Evolutionary conservation across 2,888 invertebrate species (phyloP).

Genomic region (Drosophila meridionalis): DNA sequence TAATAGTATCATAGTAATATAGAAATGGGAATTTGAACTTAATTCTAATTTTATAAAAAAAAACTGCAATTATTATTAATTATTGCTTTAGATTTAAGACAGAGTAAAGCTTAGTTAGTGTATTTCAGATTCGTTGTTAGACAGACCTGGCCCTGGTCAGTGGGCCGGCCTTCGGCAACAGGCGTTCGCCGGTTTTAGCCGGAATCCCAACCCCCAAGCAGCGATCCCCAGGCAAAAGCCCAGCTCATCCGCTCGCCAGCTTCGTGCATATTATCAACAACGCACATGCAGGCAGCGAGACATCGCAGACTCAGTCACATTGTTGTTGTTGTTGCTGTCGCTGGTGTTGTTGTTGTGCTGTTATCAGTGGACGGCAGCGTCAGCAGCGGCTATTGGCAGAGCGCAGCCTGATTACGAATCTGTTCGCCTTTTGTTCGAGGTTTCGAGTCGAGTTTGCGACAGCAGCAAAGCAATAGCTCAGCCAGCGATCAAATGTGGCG

Average conservation of each 20-base stretch:
- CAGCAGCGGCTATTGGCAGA: slow-evolving; percentile 38
- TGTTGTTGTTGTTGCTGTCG: slow-evolving; percentile 1
- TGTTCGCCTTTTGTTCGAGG: slow-evolving; percentile 73
- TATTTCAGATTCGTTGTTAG: slow-evolving; percentile 17
- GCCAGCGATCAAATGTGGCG: slow-evolving; percentile 66
- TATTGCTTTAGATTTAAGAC: background rate
- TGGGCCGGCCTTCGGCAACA: slow-evolving; percentile 56
- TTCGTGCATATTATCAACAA: slow-evolving; percentile 32
- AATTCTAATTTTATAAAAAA: too few species aligned
- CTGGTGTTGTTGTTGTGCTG: slow-evolving; percentile 8
- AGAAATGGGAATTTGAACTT: too few species aligned
- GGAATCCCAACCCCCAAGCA: slow-evolving; percentile 38
- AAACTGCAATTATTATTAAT: too few species aligned
- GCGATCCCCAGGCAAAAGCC: background rate
- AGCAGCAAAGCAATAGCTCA: slow-evolving; percentile 50
- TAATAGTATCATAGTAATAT: too few species aligned
- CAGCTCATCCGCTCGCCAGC: slow-evolving; percentile 5
- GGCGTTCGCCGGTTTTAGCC: slow-evolving; percentile 63
- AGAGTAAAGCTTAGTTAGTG: slow-evolving; percentile 11
- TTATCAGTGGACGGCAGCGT: slow-evolving; percentile 54
- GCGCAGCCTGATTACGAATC: slow-evolving; percentile 60
- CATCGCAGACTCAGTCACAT: background rate
- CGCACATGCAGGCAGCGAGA: slow-evolving; percentile 24
- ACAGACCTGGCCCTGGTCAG: background rate
- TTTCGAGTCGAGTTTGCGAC: slow-evolving; percentile 66